Base-by-base conservation (phyloP, 2,113 vertebrate species). In the Brachypodius melanocephalos region DNA sequence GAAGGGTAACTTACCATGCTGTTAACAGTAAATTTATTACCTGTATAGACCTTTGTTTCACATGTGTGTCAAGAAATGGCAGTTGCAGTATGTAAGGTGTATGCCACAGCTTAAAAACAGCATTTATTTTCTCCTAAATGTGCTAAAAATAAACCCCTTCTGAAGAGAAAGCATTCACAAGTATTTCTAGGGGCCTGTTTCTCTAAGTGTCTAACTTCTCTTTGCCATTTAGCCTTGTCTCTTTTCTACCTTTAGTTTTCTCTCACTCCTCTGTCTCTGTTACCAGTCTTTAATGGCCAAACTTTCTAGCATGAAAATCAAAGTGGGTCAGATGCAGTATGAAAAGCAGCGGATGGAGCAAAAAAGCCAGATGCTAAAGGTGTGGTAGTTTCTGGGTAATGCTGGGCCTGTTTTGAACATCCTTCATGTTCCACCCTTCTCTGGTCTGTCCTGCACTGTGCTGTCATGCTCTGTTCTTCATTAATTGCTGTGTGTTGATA, bases 261-360 rank as follows among this genome's bases (percentile, higher is more conserved):
- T 97, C 97, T 98, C 90, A 96, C 88, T 94, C 94, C 96, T 97
- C 97, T 98, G 92, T 98, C 97, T 98, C 96, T 98, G 89, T 98
- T 97, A 95, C 98, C 98, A 99, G 99, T 99, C 98, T 91, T 97
- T 99, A 98, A 99, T 99, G 99, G 99, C 99, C 97, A 99, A 99
- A 98, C 98, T 99, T 97, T 99, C 99, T 98, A 99, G 99, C 98
- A 98, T 99, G 99, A 99, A 99, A 99, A 99, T 99, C 98, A 99
- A 99, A 98, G 98, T 99, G 98, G 98, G 99, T 98, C 99, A 99
- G 98, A 98, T 99, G 98, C 99, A 99, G 98, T 99, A 98, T 98
- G 99, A 99, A 97, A 99, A 99, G 98, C 99, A 99, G 97, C 98
- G 98, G 98, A 98, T 98, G 98, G 99, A 99, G 85, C 98, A 98